Conservation (phyloP, 2,797 vertebrate genomes). For the Muscicapa comitata region DNA sequence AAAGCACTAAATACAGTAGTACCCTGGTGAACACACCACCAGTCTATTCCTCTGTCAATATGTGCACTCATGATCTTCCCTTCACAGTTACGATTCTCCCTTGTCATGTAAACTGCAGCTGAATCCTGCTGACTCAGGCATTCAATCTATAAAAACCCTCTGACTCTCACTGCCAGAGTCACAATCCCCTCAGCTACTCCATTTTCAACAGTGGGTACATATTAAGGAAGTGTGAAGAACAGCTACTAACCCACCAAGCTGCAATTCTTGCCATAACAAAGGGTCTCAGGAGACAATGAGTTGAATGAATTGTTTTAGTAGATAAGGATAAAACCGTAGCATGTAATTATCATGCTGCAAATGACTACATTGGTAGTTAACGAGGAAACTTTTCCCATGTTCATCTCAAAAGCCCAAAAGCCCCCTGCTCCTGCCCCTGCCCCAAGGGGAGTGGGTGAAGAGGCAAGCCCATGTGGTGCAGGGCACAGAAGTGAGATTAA, state of each 20-base stretch:
- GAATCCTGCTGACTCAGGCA: constrained; percentile 41
- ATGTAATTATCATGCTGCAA: not conserved
- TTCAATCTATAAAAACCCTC: not conserved
- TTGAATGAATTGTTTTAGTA: not conserved
- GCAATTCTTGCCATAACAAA: not conserved
- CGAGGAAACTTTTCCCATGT: not conserved
- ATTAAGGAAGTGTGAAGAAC: not conserved
- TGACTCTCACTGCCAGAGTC: not conserved
- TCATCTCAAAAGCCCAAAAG: not conserved
- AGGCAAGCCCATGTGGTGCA: fast-evolving
- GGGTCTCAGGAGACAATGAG: not conserved
- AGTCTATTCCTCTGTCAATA: not conserved
- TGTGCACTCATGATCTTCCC: not conserved
- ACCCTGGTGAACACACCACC: not conserved
- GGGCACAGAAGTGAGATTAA: not conserved
- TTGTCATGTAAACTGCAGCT: not conserved
- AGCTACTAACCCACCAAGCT: not conserved
- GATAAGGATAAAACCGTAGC: not conserved
- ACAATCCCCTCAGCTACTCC: not conserved
- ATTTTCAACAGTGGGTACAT: not conserved
- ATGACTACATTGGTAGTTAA: not conserved
- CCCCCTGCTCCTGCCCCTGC: not conserved
- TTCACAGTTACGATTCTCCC: not conserved
- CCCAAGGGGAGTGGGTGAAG: not conserved
- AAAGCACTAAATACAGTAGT: not conserved